Percentiles rank a stretch among this genome's conserved stretches.
phyloP scores from a whole-genome alignment of 2,113 vertebrate species.

The Polypterus bichir region DNA sequence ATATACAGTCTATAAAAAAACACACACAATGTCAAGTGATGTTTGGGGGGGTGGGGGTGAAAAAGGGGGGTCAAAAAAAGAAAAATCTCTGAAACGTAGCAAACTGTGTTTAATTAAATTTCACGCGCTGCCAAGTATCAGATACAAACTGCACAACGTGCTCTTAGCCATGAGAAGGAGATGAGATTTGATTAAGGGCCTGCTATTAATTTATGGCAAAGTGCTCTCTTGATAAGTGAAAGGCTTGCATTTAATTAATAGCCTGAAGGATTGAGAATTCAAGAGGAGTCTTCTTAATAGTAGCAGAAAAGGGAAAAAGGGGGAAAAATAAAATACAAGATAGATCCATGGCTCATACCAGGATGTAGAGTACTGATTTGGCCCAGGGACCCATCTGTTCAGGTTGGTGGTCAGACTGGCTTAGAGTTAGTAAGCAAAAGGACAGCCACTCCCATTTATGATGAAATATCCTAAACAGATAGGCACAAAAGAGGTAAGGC shows the following conservation, averaged over 20 bases:
- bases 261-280: conserved; percentile 20
- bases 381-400: too few relatives aligned
- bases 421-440: too few relatives aligned
- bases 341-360: too few relatives aligned
- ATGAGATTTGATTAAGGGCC: conserved; percentile 38
- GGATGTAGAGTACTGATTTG: too few relatives aligned
- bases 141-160: conserved; percentile 17
- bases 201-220: conserved; percentile 28
- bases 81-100: conserved; percentile 15
- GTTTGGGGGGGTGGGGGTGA: background rate
- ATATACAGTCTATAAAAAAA: too few relatives aligned
- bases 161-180: conserved; percentile 17
- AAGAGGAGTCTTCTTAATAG: conserved; percentile 5
- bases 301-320: background rate
- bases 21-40: too few relatives aligned
- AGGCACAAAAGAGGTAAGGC: too few relatives aligned
- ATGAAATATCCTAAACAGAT: too few relatives aligned
- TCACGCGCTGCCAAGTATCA: conserved; percentile 20
- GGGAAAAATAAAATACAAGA: background rate
- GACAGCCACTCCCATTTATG: too few relatives aligned
- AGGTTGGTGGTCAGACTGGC: too few relatives aligned
- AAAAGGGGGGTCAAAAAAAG: conserved; percentile 4
- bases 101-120: conserved; percentile 29
- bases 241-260: conserved; percentile 39
- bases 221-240: conserved; percentile 32